phyloP scores from a whole-genome alignment of 2,888 invertebrate genomes.

The Halictus quadricinctus region DNA sequence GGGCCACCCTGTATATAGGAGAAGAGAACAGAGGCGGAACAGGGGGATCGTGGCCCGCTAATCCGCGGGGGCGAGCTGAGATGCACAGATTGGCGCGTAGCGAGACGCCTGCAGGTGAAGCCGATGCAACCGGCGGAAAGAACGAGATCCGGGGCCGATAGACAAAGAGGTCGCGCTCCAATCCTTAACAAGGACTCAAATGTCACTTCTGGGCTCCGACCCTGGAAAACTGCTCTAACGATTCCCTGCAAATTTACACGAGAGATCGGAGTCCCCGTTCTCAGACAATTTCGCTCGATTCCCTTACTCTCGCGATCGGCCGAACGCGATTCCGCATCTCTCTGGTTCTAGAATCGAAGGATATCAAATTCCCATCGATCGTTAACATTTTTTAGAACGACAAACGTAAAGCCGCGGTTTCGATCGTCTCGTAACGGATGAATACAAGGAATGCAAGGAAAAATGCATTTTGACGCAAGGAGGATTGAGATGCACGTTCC shows the following conservation, averaged over 20 bases:
- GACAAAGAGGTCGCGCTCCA: constrained; percentile 53
- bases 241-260: constrained; percentile 31
- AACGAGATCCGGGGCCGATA: constrained; percentile 57
- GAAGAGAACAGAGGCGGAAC: constrained; percentile 39
- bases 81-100: constrained; percentile 62
- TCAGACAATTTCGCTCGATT: constrained; percentile 29
- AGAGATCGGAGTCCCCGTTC: constrained; percentile 14
- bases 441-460: not conserved
- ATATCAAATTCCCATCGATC: too few relatives aligned
- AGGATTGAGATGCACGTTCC: not conserved
- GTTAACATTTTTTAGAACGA: too few relatives aligned
- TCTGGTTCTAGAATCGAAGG: too few relatives aligned
- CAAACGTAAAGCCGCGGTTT: too few relatives aligned
- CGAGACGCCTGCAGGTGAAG: constrained; percentile 63
- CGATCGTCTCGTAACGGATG: too few relatives aligned
- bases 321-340: too few relatives aligned
- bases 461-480: not conserved
- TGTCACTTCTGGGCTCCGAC: constrained; percentile 58
- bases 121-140: constrained; percentile 48
- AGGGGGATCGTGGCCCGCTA: constrained; percentile 54
- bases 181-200: constrained; percentile 65
- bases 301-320: not conserved
- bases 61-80: constrained; percentile 65
- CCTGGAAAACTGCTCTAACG: constrained; percentile 61
- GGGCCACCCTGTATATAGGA: constrained; percentile 22